These are phyloP conservation scores for Sinopyrophorus schimmeli DNA, from an alignment of 2,888 invertebrate species.

Conservation along the genomic window DNA sequence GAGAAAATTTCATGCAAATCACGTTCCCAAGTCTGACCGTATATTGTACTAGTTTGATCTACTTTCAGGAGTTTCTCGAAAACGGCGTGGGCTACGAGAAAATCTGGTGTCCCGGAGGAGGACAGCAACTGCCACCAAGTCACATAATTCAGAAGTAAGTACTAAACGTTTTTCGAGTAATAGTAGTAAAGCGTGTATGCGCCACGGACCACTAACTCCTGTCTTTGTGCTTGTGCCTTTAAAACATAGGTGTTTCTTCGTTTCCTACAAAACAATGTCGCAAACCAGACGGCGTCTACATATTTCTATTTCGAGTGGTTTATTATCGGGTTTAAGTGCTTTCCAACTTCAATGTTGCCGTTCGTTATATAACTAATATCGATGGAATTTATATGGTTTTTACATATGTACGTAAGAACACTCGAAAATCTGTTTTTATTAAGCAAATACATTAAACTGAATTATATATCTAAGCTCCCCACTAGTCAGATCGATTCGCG, in stretches of 20 bases:
- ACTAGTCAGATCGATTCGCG: too few relatives aligned
- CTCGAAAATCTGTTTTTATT: conserved; percentile 17
- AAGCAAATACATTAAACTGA: too few relatives aligned
- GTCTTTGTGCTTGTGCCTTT: conserved; percentile 18
- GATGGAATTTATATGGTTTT: conserved; percentile 21
- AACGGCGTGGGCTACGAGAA: conserved; percentile 57
- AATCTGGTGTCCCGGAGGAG: conserved; percentile 60
- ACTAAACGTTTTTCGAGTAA: conserved; percentile 19
- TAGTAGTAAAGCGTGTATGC: conserved; percentile 5
- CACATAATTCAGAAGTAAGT: conserved; percentile 55
- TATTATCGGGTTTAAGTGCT: conserved; percentile 29
- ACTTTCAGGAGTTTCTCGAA: conserved; percentile 54
- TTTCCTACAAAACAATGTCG: conserved; percentile 29
- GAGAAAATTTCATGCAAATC: too few relatives aligned
- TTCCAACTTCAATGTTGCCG: conserved; percentile 25
- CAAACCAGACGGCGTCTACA: conserved; percentile 26
- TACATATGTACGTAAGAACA: conserved; percentile 18
- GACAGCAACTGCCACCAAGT: conserved; percentile 57
- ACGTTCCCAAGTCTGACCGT: too few relatives aligned
- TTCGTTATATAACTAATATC: conserved; percentile 24
- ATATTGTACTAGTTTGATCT: conserved; percentile 22
- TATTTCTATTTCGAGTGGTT: conserved; percentile 27
- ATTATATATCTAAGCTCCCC: too few relatives aligned
- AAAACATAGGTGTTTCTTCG: conserved; percentile 22
- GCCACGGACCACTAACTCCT: conserved; percentile 17